phyloP scores from a whole-genome alignment of 2,888 invertebrate species.

The Morinoia aosen region DNA sequence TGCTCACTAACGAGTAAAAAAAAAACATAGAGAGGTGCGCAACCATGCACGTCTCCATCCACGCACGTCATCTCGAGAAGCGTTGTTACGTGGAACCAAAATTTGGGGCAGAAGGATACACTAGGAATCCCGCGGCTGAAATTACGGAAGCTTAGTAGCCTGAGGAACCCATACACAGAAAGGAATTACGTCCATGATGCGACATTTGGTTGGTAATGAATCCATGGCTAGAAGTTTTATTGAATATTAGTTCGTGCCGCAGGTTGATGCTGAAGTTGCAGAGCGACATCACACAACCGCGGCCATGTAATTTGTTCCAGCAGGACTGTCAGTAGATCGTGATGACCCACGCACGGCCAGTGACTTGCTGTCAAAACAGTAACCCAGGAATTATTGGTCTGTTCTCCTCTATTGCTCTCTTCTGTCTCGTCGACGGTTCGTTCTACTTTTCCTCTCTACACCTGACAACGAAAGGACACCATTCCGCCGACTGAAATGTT shows the following conservation, averaged over 20 bases:
- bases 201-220: neutral
- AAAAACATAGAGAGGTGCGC: neutral
- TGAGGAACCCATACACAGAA: neutral
- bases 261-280: constrained; percentile 18
- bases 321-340: constrained; percentile 2
- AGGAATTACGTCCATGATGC: neutral
- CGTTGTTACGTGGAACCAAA: neutral
- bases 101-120: neutral
- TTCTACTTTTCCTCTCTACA: neutral
- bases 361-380: neutral
- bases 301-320: neutral
- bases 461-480: neutral
- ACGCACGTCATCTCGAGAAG: neutral
- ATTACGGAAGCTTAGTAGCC: neutral
- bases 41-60: neutral
- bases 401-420: neutral
- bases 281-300: neutral
- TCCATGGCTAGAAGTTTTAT: constrained; percentile 13
- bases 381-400: constrained; percentile 16
- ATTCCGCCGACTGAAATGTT: too few relatives aligned
- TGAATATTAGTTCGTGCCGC: constrained; percentile 36
- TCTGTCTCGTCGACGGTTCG: neutral
- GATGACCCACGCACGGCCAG: constrained; percentile 1
- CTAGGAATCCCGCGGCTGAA: neutral
- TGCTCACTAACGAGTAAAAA: neutral